phyloP scores from a whole-genome alignment of 1,140 invertebrate genomes.

The Drosophila pseudoananassae region DNA sequence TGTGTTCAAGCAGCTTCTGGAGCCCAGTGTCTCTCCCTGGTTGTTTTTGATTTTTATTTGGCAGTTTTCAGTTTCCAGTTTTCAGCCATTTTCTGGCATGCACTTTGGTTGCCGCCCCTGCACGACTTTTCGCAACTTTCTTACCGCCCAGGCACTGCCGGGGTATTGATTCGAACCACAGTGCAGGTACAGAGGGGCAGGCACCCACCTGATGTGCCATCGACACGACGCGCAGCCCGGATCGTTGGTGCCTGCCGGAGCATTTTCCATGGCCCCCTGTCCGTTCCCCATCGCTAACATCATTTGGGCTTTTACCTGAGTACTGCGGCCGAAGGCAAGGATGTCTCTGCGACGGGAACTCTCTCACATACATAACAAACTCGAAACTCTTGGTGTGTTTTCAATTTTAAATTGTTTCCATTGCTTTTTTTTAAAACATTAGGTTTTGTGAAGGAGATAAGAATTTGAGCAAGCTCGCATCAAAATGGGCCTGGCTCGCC shows the following conservation, averaged over 20 bases:
- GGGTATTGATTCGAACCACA: slow-evolving; percentile 5
- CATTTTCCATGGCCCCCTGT: no score
- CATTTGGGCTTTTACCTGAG: not conserved
- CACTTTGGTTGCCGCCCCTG: slow-evolving; percentile 41
- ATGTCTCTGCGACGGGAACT: not conserved
- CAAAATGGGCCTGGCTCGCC: no score
- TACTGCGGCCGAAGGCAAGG: not conserved
- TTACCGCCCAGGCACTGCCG: not conserved
- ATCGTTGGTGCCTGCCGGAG: no score
- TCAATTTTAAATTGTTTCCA: not conserved
- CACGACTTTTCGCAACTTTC: no score
- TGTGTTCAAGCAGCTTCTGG: not conserved
- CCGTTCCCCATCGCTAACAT: slow-evolving; percentile 7
- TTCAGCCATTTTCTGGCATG: slow-evolving; percentile 17
- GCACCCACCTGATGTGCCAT: not conserved
- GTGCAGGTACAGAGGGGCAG: not conserved
- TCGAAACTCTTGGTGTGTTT: not conserved
- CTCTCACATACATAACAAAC: not conserved
- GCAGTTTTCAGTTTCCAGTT: not conserved
- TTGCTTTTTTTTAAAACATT: not conserved
- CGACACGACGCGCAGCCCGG: no score
- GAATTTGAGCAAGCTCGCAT: not conserved
- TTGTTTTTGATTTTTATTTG: not conserved
- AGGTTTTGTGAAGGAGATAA: not conserved
- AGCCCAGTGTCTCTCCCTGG: not conserved